These are phyloP conservation scores for Chaetodon trifasciatus DNA, from an alignment of 2,797 vertebrate species.

Conservation along the genomic window DNA sequence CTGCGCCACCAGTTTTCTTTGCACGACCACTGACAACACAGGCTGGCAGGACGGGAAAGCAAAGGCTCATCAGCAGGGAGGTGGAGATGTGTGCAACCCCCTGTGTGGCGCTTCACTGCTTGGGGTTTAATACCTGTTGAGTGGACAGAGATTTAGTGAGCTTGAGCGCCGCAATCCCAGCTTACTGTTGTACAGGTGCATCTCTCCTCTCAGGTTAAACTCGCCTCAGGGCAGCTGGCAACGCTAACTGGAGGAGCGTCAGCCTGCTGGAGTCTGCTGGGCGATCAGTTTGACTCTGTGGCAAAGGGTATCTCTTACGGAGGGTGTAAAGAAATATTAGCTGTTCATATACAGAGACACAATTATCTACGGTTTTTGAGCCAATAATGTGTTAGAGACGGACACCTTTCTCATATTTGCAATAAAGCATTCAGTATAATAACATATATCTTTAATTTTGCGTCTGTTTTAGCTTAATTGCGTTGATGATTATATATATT, in stretches of 20 bases:
- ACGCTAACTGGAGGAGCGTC: constrained; percentile 45
- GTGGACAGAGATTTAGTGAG: constrained; percentile 79
- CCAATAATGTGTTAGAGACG: neutral
- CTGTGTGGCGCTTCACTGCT: constrained; percentile 59
- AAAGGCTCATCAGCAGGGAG: constrained; percentile 58
- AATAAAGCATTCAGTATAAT: neutral
- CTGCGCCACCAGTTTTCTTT: constrained; percentile 34
- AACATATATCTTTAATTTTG: neutral
- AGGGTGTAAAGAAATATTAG: constrained; percentile 1
- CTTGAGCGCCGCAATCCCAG: constrained; percentile 62
- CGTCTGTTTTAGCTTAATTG: neutral
- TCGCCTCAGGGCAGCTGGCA: constrained; percentile 67
- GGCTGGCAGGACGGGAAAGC: constrained; percentile 39
- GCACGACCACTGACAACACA: constrained; percentile 30
- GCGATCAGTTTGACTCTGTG: constrained; percentile 37
- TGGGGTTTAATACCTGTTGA: constrained; percentile 80
- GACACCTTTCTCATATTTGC: neutral
- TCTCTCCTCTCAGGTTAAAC: constrained; percentile 62
- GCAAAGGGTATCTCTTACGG: constrained; percentile 14
- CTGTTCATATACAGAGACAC: neutral
- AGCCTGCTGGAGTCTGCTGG: constrained; percentile 38
- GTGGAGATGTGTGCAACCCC: constrained; percentile 48
- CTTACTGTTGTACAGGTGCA: constrained; percentile 75
- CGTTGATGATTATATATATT: neutral
- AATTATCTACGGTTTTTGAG: neutral